phyloP scores from a whole-genome alignment of 1,140 invertebrate species.

The Leptinotarsa texana region DNA sequence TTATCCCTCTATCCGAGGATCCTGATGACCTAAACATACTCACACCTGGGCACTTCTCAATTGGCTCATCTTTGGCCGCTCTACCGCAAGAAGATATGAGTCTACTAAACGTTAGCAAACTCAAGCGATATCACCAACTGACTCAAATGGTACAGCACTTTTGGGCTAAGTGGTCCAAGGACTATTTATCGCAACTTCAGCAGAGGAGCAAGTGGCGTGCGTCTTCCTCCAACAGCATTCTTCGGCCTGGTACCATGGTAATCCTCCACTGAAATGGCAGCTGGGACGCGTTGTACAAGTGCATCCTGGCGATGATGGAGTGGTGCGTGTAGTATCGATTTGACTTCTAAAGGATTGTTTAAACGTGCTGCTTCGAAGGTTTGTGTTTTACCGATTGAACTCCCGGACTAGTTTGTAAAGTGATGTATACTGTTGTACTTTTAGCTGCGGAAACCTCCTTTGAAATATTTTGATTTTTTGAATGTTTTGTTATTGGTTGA shows the following conservation, averaged over 20 bases:
- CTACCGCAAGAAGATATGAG: conserved; percentile 19
- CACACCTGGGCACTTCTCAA: conserved; percentile 46
- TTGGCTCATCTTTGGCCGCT: conserved; percentile 37
- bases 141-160: conserved; percentile 29
- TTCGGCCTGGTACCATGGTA: not conserved
- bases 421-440: not conserved
- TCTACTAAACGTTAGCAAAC: not conserved
- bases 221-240: not conserved
- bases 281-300: conserved; percentile 48
- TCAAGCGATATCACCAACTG: conserved; percentile 2
- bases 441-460: not conserved
- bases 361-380: conserved; percentile 27
- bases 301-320: conserved; percentile 49
- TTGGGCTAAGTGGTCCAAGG: conserved; percentile 33
- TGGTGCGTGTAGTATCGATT: conserved; percentile 50
- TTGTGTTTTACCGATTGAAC: conserved; percentile 27
- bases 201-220: conserved; percentile 26
- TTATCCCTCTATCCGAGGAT: conserved; percentile 25
- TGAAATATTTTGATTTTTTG: not conserved
- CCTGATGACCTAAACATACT: conserved; percentile 31
- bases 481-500: conserved; percentile 16
- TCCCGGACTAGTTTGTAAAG: not conserved
- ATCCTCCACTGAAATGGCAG: conserved; percentile 39
- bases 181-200: conserved; percentile 36
- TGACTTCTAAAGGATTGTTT: conserved; percentile 39